These are phyloP conservation scores for Drosophila setifemur DNA, from an alignment of 1,140 invertebrate species.

Conservation along the genomic window DNA sequence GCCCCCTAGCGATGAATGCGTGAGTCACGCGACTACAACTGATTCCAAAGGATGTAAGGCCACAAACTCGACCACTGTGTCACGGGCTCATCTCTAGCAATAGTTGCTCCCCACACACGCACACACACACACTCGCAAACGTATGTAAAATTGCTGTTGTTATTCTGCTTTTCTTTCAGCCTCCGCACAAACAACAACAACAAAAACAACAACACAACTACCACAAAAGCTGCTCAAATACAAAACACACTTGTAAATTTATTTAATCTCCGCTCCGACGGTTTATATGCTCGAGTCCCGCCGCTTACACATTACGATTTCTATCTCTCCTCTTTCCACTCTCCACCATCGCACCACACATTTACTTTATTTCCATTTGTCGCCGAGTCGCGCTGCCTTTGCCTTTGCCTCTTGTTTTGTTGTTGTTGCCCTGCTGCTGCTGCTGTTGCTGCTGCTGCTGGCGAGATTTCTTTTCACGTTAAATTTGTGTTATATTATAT, in stretches of 20 bases:
- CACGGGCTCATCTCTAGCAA: slow-evolving; percentile 25
- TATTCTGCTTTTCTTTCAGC: slow-evolving; percentile 44
- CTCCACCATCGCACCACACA: slow-evolving; percentile 32
- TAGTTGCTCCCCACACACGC: slow-evolving; percentile 28
- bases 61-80: slow-evolving; percentile 1
- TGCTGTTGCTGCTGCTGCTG: slow-evolving; percentile 1
- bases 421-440: not conserved
- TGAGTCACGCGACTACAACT: slow-evolving; percentile 1
- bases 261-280: slow-evolving; percentile 60
- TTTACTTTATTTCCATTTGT: slow-evolving; percentile 56
- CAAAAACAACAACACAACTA: slow-evolving; percentile 45
- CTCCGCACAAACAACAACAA: slow-evolving; percentile 38
- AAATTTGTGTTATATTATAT: slow-evolving; percentile 67
- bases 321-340: slow-evolving; percentile 60
- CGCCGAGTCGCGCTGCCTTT: slow-evolving; percentile 13
- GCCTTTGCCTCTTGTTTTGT: not conserved
- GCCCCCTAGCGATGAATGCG: slow-evolving; percentile 8
- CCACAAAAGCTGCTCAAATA: slow-evolving; percentile 69
- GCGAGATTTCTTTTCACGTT: slow-evolving; percentile 73
- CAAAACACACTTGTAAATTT: slow-evolving; percentile 66
- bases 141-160: slow-evolving; percentile 49
- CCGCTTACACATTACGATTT: slow-evolving; percentile 73
- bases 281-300: slow-evolving; percentile 45
- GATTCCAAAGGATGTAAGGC: not conserved
- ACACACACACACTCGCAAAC: not conserved